Evolutionary conservation across 2,888 invertebrate species (phyloP).

Genomic region (Pseudanteris insignis): DNA sequence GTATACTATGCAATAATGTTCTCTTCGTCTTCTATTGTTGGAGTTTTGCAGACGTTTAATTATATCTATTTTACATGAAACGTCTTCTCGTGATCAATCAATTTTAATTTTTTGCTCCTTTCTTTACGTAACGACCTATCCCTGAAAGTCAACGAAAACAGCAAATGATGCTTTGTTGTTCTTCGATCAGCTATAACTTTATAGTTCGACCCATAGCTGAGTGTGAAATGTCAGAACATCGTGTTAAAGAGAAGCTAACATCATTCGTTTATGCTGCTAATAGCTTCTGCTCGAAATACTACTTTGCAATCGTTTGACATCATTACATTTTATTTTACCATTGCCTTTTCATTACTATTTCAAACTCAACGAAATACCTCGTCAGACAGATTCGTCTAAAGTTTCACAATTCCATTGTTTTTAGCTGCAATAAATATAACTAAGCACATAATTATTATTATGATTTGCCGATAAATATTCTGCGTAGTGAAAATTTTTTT

Average conservation of each 20-base stretch:
- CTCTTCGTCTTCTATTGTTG: too few species aligned
- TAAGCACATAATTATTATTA: too few species aligned
- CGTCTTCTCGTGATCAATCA: slow-evolving; percentile 11
- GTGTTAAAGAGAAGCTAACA: slow-evolving; percentile 60
- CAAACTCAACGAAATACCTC: not conserved
- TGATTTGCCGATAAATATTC: too few species aligned
- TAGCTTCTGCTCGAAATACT: slow-evolving; percentile 39
- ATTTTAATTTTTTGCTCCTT: slow-evolving; percentile 15
- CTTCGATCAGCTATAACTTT: slow-evolving; percentile 40
- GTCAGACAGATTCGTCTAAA: not conserved
- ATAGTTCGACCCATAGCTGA: slow-evolving; percentile 40
- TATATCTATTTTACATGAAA: too few species aligned
- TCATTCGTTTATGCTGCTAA: slow-evolving; percentile 46
- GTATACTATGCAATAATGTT: too few species aligned
- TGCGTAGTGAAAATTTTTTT: not conserved
- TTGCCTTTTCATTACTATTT: not conserved
- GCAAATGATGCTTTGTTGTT: slow-evolving; percentile 42
- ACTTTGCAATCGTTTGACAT: slow-evolving; percentile 21
- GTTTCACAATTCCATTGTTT: too few species aligned
- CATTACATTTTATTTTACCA: slow-evolving; percentile 25
- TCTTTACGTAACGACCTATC: slow-evolving; percentile 25
- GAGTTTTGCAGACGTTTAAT: too few species aligned
- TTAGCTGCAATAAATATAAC: too few species aligned
- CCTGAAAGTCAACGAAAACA: slow-evolving; percentile 26
- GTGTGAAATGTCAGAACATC: slow-evolving; percentile 65